Evolutionary conservation across 2,888 invertebrate species (phyloP).

Genomic region (Scelioninae gen. 1): DNA sequence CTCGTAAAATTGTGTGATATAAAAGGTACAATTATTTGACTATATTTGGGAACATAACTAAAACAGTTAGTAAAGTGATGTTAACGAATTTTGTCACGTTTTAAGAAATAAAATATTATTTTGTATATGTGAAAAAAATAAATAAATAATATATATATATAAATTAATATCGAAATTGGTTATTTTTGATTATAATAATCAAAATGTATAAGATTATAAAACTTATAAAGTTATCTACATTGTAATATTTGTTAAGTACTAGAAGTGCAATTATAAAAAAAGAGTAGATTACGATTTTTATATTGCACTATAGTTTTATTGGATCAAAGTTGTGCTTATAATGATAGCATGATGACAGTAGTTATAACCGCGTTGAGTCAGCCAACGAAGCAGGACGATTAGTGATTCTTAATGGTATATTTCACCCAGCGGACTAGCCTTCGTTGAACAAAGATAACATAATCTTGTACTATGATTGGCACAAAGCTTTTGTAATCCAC

Average conservation of each 20-base stretch:
- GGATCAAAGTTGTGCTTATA: conserved; percentile 21
- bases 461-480: conserved; percentile 65
- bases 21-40: not conserved
- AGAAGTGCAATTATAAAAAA: conserved; percentile 4
- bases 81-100: no score
- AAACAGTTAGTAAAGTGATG: no score
- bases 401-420: conserved; percentile 65
- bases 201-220: no score
- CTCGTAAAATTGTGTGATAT: not conserved
- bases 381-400: conserved; percentile 61
- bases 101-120: no score
- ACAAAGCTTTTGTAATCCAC: conserved; percentile 67
- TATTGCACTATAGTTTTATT: conserved; percentile 24
- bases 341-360: conserved; percentile 56
- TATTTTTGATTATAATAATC: no score
- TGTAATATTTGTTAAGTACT: not conserved
- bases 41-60: no score
- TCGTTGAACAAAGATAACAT: conserved; percentile 70
- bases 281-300: conserved; percentile 1
- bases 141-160: no score
- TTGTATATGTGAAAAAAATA: no score
- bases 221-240: not conserved
- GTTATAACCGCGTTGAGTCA: conserved; percentile 62
- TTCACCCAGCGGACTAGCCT: conserved; percentile 46
- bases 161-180: no score